phyloP scores from a whole-genome alignment of 64 coral and sea anemone genomes.

The Montipora cactus region DNA sequence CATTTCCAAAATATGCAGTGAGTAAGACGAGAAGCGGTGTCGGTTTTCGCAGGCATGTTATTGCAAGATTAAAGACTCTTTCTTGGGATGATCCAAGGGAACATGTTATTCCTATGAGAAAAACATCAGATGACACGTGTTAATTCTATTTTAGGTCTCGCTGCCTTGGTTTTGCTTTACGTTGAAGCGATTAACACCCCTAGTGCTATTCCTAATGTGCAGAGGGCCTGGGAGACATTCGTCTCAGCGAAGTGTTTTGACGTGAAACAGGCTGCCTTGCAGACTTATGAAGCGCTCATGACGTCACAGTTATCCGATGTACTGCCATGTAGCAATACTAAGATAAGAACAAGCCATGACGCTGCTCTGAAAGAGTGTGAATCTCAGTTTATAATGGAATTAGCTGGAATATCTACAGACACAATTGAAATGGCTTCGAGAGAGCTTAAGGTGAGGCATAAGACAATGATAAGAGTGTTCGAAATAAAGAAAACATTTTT shows the following conservation, averaged over 20 bases:
- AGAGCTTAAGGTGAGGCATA: slow-evolving; percentile 53
- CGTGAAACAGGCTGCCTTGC: slow-evolving; percentile 37
- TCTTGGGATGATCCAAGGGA: too few species aligned
- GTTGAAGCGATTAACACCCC: slow-evolving; percentile 82
- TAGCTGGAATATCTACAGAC: slow-evolving; percentile 55
- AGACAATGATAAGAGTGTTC: too few species aligned
- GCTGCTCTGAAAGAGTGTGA: slow-evolving; percentile 41
- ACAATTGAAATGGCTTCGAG: slow-evolving; percentile 58
- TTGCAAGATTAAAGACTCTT: too few species aligned
- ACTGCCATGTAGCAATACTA: slow-evolving; percentile 63
- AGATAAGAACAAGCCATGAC: slow-evolving; percentile 47
- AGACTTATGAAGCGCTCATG: slow-evolving; percentile 53
- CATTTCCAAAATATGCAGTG: slow-evolving; percentile 9
- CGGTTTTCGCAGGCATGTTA: too few species aligned
- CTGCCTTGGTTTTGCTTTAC: slow-evolving; percentile 66
- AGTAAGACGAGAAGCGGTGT: not conserved
- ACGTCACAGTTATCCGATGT: slow-evolving; percentile 9
- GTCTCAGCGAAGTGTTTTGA: slow-evolving; percentile 63
- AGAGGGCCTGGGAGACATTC: slow-evolving; percentile 74
- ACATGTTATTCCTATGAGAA: too few species aligned
- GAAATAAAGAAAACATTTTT: too few species aligned
- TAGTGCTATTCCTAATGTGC: slow-evolving; percentile 72
- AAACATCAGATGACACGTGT: too few species aligned
- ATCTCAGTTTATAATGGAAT: slow-evolving; percentile 43
- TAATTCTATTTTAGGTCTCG: slow-evolving; percentile 39